phyloP scores from a whole-genome alignment of 2,797 vertebrate genomes.

The Macrochelys suwanniensis region DNA sequence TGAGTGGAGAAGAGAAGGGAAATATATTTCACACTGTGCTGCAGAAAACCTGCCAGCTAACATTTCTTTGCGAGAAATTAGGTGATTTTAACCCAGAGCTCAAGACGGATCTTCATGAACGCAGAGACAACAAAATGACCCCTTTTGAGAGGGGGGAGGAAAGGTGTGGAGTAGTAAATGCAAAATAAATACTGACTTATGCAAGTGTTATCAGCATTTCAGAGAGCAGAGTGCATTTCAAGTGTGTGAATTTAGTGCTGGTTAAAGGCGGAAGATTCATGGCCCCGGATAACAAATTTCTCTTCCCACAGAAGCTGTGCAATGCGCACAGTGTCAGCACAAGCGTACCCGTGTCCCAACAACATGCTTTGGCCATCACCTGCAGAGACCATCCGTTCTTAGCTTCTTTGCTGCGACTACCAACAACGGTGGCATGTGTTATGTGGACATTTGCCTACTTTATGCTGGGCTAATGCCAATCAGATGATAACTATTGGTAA shows the following conservation, averaged over 20 bases:
- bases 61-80: background rate
- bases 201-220: background rate
- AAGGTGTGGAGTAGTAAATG: background rate
- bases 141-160: background rate
- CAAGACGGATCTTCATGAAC: background rate
- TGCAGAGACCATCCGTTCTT: background rate
- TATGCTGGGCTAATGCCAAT: fast-evolving
- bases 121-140: background rate
- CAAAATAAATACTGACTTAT: background rate
- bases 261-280: background rate
- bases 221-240: background rate
- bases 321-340: fast-evolving
- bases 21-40: background rate
- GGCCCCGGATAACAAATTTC: background rate
- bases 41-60: background rate
- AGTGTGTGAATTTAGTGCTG: background rate
- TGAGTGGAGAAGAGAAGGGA: background rate
- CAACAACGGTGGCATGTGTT: fast-evolving
- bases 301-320: background rate
- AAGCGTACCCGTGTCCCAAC: background rate
- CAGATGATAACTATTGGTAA: fast-evolving
- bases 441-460: background rate
- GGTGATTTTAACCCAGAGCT: background rate
- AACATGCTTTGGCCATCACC: background rate
- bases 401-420: background rate